phyloP scores from a whole-genome alignment of 2,797 vertebrate species.

The Prionace glauca region DNA sequence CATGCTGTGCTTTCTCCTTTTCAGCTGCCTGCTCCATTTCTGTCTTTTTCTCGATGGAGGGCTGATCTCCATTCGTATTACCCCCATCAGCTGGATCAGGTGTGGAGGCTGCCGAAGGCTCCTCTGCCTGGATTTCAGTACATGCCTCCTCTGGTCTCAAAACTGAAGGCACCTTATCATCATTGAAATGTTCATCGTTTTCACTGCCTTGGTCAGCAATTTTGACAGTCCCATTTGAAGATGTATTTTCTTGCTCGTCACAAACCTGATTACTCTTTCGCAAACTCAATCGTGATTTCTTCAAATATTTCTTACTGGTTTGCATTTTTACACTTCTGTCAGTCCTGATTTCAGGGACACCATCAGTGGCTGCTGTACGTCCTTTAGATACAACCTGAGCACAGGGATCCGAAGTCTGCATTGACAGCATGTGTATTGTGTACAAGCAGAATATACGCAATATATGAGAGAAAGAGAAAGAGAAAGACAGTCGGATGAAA shows the following conservation, averaged over 20 bases:
- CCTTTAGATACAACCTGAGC: not conserved
- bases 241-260: not conserved
- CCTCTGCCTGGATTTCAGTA: not conserved
- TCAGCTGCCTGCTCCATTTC: constrained; percentile 43
- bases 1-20: constrained; percentile 42
- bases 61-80: constrained; percentile 1
- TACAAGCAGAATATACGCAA: not conserved
- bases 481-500: constrained; percentile 39
- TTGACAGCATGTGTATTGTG: not conserved
- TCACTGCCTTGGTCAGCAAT: not conserved
- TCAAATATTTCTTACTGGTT: not conserved
- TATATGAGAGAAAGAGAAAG: not conserved
- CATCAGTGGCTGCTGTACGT: not conserved
- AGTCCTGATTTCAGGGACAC: not conserved
- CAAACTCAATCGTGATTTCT: not conserved
- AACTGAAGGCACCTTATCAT: not conserved
- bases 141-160: not conserved
- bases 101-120: not conserved
- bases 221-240: not conserved
- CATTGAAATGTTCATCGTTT: not conserved
- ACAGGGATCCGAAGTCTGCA: not conserved
- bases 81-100: constrained; percentile 8
- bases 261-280: not conserved
- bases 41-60: constrained; percentile 32
- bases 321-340: not conserved